phyloP scores from a whole-genome alignment of 2,113 vertebrate species.

The Lophura nycthemera region DNA sequence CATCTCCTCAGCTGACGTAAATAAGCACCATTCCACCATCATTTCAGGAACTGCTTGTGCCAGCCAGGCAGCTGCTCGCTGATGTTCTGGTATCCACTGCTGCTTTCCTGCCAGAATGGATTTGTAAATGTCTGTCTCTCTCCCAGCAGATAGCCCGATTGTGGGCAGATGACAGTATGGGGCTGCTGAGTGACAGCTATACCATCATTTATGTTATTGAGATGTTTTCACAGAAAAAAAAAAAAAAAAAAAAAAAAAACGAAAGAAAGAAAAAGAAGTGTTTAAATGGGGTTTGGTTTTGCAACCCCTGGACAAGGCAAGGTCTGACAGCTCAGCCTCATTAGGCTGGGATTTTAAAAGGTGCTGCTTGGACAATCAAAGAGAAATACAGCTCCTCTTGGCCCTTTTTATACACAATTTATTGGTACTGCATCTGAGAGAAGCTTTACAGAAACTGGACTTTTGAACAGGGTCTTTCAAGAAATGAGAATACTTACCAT shows the following conservation, averaged over 20 bases:
- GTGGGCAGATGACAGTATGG: accelerated
- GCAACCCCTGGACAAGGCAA: not conserved
- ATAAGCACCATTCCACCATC: not conserved
- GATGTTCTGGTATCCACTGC: not conserved
- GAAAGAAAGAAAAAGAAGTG: not conserved
- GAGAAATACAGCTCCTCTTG: not conserved
- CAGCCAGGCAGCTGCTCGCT: not conserved
- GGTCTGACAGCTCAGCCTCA: not conserved
- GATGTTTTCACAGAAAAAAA: not conserved
- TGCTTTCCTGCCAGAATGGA: not conserved
- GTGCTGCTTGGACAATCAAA: not conserved
- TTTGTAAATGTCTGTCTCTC: not conserved
- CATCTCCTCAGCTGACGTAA: not conserved
- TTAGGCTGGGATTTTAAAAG: not conserved
- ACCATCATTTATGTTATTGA: not conserved
- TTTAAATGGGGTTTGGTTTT: not conserved
- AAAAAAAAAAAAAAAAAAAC: not conserved
- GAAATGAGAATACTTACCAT: not conserved
- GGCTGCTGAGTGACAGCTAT: not conserved
- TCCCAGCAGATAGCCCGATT: not conserved
- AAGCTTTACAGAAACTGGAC: not conserved
- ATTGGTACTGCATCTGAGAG: not conserved
- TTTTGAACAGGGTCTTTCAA: not conserved
- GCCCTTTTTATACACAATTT: not conserved
- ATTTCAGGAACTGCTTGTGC: not conserved